phyloP scores from a whole-genome alignment of 2,888 invertebrate genomes.

The Synanthedon vespiformis region DNA sequence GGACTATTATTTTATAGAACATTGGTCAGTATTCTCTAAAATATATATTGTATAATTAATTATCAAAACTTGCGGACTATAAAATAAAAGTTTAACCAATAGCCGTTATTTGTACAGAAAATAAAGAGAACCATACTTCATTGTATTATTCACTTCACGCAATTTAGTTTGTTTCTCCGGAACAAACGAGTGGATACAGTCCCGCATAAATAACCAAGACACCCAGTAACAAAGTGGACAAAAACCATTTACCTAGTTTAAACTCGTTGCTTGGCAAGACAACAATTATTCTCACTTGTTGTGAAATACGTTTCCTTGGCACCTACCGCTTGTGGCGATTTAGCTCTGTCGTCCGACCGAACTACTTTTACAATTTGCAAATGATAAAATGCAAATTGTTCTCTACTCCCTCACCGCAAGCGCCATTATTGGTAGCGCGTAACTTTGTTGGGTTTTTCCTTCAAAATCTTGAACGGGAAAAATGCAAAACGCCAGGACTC shows the following conservation, averaged over 20 bases:
- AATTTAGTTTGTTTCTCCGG: neutral
- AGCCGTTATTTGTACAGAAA: too few relatives aligned
- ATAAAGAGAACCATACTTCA: too few relatives aligned
- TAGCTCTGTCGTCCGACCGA: conserved; percentile 43
- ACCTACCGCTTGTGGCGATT: conserved; percentile 58
- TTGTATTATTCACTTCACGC: too few relatives aligned
- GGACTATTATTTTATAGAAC: too few relatives aligned
- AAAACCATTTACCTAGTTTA: neutral
- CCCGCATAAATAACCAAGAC: neutral
- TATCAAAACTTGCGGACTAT: too few relatives aligned
- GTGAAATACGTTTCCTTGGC: conserved; percentile 61
- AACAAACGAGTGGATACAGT: neutral
- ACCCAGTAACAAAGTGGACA: neutral
- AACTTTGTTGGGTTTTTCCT: neutral
- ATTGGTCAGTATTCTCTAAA: too few relatives aligned
- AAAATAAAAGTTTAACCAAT: too few relatives aligned
- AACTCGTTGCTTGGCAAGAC: conserved; percentile 18
- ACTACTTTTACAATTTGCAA: conserved; percentile 11
- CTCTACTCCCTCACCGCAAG: conserved; percentile 20
- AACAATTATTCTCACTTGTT: conserved; percentile 63
- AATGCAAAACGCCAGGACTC: conserved; percentile 35
- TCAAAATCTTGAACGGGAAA: conserved; percentile 24
- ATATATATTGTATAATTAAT: too few relatives aligned
- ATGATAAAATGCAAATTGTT: conserved; percentile 27
- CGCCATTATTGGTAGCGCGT: neutral